Base-by-base conservation (phyloP, 2,797 vertebrate genomes). In the Phaenicophaeus curvirostris region DNA sequence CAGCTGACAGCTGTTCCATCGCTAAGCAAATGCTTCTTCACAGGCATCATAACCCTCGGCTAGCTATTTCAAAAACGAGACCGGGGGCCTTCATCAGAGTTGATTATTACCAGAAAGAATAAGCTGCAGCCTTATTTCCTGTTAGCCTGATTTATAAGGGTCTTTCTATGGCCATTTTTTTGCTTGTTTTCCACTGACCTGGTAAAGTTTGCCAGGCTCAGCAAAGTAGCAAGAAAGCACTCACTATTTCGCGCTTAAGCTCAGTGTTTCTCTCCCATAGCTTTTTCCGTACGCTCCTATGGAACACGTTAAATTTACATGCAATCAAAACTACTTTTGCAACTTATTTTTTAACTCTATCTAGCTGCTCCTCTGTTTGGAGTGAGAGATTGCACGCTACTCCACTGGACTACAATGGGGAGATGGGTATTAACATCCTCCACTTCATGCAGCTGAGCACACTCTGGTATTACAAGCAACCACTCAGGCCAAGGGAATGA, bases 1-100 rank as follows among this genome's bases (percentile, higher is more conserved):
- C 92, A 95, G 95, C 94, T 96, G 95, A 92, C 94, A 96, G 90
- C 93, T 95, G 95, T 30, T 91, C 68, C 78, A 82, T 92, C 0
- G 4, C 89, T 78, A 46, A 95, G 92, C 75, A 92, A 96, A 92
- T 33, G 75, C 58, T 89, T 89, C 92, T 93, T 90, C 71, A 31
- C 72, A 90, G 71, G 74, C 93, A 71, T 13, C 51, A 39, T 65
- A 87, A 51, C 72, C 48, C 85, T 71, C 10, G 0, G 72, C 37
- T 50, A 82, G 72, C 68, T 90, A 33, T 94, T 82, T 93, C 61
- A 69, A 58, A 91, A 85, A 80, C 87, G 54, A 91, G 66, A 72
- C 1, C 1, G 78, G 85, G 75, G 42, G 79, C 61, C 78, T 87
- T 95, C 93, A 78, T 87, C 87, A 89, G 61, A 71, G 54, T 74